These are phyloP conservation scores for Drosophila niveifrons DNA, from an alignment of 2,888 invertebrate species.

Conservation along the genomic window DNA sequence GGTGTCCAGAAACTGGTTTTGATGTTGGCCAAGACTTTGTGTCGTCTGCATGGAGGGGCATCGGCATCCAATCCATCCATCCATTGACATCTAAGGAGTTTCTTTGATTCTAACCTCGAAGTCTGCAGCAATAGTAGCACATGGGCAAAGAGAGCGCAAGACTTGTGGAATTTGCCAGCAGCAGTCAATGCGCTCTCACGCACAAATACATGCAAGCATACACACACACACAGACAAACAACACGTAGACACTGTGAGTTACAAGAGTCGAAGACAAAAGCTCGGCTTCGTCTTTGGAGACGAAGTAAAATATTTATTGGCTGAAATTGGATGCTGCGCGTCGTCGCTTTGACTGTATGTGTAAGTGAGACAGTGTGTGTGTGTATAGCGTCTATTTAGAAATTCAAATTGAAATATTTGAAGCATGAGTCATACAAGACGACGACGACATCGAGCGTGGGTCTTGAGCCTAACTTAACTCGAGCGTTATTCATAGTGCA, in stretches of 20 bases:
- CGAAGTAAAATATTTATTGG: conserved; percentile 74
- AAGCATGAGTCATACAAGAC: conserved; percentile 66
- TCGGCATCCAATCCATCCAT: conserved; percentile 20
- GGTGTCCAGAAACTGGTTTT: conserved; percentile 67
- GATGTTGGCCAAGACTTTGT: conserved; percentile 64
- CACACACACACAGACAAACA: conserved; percentile 23
- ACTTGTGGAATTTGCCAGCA: conserved; percentile 63
- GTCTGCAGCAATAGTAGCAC: conserved; percentile 35
- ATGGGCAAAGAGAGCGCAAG: conserved; percentile 65
- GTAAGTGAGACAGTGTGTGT: conserved; percentile 34
- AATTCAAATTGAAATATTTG: conserved; percentile 76
- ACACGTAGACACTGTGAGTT: conserved; percentile 41
- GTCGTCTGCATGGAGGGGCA: conserved; percentile 44
- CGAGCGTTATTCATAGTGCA: conserved; percentile 21
- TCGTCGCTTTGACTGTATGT: conserved; percentile 26
- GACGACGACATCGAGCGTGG: conserved; percentile 47
- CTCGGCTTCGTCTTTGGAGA: conserved; percentile 61
- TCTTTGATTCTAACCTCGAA: conserved; percentile 66
- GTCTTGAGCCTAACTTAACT: conserved; percentile 40
- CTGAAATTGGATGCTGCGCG: conserved; percentile 77
- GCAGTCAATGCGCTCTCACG: conserved; percentile 59
- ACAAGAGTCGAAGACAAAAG: conserved; percentile 63
- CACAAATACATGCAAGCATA: conserved; percentile 18
- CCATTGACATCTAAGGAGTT: conserved; percentile 70
- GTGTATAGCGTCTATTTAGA: conserved; percentile 71